A percentile compares a stretch with the other conserved stretches of the same genome.
phyloP scores from a whole-genome alignment of 2,888 invertebrate species.

The Podotricha telesiphe region DNA sequence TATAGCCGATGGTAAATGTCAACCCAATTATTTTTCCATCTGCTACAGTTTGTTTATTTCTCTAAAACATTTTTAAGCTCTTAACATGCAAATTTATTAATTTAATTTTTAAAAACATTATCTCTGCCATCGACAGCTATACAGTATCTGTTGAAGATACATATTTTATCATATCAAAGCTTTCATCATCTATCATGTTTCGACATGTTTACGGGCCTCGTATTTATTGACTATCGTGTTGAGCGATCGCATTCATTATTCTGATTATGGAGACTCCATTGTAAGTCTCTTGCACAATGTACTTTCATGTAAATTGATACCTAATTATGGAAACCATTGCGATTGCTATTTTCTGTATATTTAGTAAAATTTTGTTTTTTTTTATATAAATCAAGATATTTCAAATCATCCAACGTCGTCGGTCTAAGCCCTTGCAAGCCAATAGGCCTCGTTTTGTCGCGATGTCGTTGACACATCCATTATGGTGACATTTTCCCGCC shows the following conservation, averaged over 20 bases:
- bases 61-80: slow-evolving; percentile 25
- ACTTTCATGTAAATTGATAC: slow-evolving; percentile 40
- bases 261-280: slow-evolving; percentile 59
- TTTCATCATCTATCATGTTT: slow-evolving; percentile 77
- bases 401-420: slow-evolving; percentile 68
- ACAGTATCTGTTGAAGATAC: slow-evolving; percentile 50
- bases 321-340: slow-evolving; percentile 27
- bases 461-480: slow-evolving; percentile 82
- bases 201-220: slow-evolving; percentile 76
- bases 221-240: slow-evolving; percentile 75
- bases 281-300: slow-evolving; percentile 38
- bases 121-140: slow-evolving; percentile 32
- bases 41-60: slow-evolving; percentile 26
- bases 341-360: slow-evolving; percentile 23
- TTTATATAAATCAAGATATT: slow-evolving; percentile 58
- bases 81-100: slow-evolving; percentile 14
- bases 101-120: slow-evolving; percentile 17
- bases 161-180: slow-evolving; percentile 72
- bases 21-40: slow-evolving; percentile 59
- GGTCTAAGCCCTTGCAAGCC: slow-evolving; percentile 66
- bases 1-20: slow-evolving; percentile 74
- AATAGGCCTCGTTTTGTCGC: slow-evolving; percentile 69
- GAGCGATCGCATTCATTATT: slow-evolving; percentile 75
- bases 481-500: slow-evolving; percentile 81
- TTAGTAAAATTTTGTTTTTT: slow-evolving; percentile 52